Conservation (phyloP, 64 coral and sea anemone species). For the Stichodactyla mertensii region DNA sequence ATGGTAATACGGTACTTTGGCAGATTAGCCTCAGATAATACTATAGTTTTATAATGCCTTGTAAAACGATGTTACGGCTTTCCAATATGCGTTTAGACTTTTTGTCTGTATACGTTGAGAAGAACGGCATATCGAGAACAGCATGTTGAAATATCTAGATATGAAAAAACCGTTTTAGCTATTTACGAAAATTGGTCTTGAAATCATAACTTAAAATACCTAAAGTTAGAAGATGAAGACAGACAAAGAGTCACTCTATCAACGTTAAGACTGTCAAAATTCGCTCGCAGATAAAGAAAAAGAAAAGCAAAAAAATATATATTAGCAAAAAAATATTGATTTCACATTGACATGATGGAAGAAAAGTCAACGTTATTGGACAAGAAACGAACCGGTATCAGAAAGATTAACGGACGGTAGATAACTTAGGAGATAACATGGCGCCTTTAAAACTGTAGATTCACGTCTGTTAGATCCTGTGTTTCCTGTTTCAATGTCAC, state of each 20-base stretch:
- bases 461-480: background rate
- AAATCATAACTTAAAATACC: too few relatives aligned
- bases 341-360: background rate
- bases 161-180: too few relatives aligned
- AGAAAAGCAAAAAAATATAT: background rate
- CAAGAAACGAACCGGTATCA: too few relatives aligned
- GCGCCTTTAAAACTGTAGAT: background rate
- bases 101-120: too few relatives aligned
- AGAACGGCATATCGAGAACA: too few relatives aligned
- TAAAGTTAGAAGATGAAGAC: too few relatives aligned
- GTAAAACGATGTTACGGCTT: too few relatives aligned
- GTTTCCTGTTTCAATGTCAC: background rate
- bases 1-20: background rate
- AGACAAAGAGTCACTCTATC: too few relatives aligned
- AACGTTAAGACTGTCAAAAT: too few relatives aligned
- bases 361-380: background rate
- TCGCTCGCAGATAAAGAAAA: background rate
- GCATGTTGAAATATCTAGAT: too few relatives aligned
- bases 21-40: background rate
- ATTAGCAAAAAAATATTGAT: background rate
- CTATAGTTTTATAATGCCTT: background rate
- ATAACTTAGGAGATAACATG: background rate
- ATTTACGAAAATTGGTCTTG: too few relatives aligned
- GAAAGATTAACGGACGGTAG: background rate
- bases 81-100: too few relatives aligned